A percentile compares a stretch with the other conserved stretches of the same genome.
Evolutionary conservation across 35 echinoderm and acorn worm species (phyloP).

Genomic region (Stichopus chloronotus): DNA sequence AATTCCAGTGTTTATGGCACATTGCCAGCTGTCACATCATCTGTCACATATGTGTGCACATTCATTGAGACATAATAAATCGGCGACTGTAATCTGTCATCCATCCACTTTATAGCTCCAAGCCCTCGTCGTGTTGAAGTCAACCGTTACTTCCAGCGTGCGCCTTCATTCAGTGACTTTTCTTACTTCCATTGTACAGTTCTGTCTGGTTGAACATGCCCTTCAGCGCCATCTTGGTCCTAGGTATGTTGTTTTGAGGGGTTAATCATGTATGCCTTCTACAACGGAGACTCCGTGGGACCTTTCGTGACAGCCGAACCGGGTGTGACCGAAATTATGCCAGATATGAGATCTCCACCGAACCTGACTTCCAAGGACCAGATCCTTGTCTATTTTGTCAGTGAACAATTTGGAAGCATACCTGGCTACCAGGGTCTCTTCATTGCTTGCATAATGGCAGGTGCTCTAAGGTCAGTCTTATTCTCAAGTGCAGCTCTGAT

Average conservation of each 20-base stretch:
- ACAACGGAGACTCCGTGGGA: conserved; percentile 6
- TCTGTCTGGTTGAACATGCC: conserved; percentile 67
- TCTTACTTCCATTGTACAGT: neutral
- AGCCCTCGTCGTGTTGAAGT: too few species aligned
- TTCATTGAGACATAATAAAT: too few species aligned
- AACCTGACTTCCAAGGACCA: conserved; percentile 44
- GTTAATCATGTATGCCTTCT: conserved; percentile 64
- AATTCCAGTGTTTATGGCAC: too few species aligned
- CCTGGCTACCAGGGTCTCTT: conserved; percentile 80
- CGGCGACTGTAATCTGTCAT: too few species aligned
- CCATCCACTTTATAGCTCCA: too few species aligned
- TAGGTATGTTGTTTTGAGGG: conserved; percentile 57
- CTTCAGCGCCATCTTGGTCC: conserved; percentile 46
- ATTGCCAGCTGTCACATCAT: too few species aligned
- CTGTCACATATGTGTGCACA: too few species aligned
- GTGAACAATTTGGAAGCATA: conserved; percentile 76
- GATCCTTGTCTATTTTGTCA: conserved; percentile 76
- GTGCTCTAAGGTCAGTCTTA: conserved; percentile 68
- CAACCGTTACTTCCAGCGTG: too few species aligned
- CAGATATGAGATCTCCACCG: conserved; percentile 22
- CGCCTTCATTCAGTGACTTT: too few species aligned
- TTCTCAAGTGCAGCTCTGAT: too few species aligned
- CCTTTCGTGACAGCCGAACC: neutral
- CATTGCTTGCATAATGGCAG: conserved; percentile 71
- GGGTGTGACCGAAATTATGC: conserved; percentile 1